These are phyloP conservation scores for Carassius carassius DNA, from an alignment of 2,113 vertebrate genomes.

Conservation along the genomic window DNA sequence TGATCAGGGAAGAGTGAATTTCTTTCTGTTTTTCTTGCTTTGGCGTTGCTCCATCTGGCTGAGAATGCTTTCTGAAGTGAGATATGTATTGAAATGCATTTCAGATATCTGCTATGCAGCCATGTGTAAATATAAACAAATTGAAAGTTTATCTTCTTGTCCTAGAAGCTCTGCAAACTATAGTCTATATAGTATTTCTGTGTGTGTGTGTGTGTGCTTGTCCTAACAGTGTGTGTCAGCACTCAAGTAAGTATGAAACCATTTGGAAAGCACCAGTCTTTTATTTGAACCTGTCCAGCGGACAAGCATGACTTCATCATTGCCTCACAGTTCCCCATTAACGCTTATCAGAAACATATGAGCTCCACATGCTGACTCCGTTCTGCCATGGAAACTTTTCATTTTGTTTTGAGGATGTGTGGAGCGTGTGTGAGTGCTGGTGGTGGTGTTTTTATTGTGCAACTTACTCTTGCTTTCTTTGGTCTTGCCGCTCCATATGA, in stretches of 20 bases:
- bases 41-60: background rate
- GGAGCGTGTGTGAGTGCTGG: conserved; percentile 23
- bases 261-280: conserved; percentile 59
- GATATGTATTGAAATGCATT: background rate
- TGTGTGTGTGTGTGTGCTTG: conserved; percentile 8
- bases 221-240: background rate
- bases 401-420: conserved; percentile 58
- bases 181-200: background rate
- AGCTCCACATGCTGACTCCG: conserved; percentile 55
- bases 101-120: background rate
- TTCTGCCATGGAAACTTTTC: conserved; percentile 62
- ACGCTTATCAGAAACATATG: conserved; percentile 77
- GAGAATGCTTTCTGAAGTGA: background rate
- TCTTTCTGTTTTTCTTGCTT: conserved; percentile 2
- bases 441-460: conserved; percentile 63
- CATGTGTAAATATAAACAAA: conserved; percentile 6
- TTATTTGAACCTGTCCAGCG: conserved; percentile 73
- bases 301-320: conserved; percentile 77
- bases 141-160: background rate
- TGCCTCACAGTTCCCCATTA: conserved; percentile 71
- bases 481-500: conserved; percentile 53
- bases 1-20: background rate
- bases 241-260: conserved; percentile 34
- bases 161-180: background rate
- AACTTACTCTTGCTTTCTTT: conserved; percentile 58